Percentiles rank a stretch among this genome's conserved stretches.
Evolutionary conservation across 2,888 invertebrate genomes (phyloP).

Genomic region (Hydroisotoma schaefferi): DNA sequence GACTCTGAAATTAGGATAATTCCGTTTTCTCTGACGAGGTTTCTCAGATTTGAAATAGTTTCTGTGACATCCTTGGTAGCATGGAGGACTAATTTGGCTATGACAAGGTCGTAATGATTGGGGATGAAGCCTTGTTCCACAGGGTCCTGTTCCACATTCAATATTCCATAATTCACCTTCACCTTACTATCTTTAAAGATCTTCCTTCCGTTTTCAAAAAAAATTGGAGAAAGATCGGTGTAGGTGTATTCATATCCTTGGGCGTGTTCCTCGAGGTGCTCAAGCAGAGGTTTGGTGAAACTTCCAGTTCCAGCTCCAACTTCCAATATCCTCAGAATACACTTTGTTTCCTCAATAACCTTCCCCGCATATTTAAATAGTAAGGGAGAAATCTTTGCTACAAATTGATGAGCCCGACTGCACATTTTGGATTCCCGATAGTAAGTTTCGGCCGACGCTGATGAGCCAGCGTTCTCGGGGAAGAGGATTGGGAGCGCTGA

Average conservation of each 20-base stretch:
- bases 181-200: constrained; percentile 21
- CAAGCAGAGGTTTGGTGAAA: constrained; percentile 11
- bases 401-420: background rate
- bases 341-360: constrained; percentile 15
- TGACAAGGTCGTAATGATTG: constrained; percentile 20
- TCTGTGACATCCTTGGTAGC: constrained; percentile 18
- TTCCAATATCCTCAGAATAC: constrained; percentile 17
- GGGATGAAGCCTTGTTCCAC: constrained; percentile 26
- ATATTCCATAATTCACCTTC: constrained; percentile 12
- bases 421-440: background rate
- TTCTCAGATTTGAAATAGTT: constrained; percentile 21
- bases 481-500: too few species aligned
- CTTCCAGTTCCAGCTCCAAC: constrained; percentile 21
- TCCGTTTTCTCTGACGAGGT: constrained; percentile 17
- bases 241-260: constrained; percentile 20
- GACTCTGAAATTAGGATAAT: constrained; percentile 18
- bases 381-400: background rate
- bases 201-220: constrained; percentile 17
- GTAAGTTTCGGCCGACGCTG: constrained; percentile 6
- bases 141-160: constrained; percentile 25
- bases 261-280: constrained; percentile 3
- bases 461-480: too few species aligned
- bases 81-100: constrained; percentile 26
- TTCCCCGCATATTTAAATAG: background rate
- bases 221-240: constrained; percentile 24